These are phyloP conservation scores for Aplysia californica DNA, from an alignment of 1,140 invertebrate genomes.

Conservation along the genomic window DNA sequence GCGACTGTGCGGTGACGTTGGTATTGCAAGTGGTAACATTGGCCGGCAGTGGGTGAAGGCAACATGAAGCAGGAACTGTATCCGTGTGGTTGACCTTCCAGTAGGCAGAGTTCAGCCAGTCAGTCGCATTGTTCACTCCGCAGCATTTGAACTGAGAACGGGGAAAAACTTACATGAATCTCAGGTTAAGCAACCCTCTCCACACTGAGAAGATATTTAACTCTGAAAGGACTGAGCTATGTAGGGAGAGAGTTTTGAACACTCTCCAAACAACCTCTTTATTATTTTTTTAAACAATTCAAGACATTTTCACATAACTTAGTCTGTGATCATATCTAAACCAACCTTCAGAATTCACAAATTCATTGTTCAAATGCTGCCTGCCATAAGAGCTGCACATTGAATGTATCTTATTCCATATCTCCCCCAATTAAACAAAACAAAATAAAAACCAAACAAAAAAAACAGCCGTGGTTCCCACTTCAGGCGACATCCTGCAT, in stretches of 20 bases:
- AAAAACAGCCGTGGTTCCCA: background rate
- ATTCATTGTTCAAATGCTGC: no score
- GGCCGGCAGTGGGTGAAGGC: no score
- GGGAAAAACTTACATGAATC: background rate
- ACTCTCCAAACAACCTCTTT: background rate
- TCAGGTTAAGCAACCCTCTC: background rate
- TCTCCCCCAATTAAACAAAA: background rate
- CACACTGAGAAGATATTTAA: background rate
- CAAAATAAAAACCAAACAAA: background rate
- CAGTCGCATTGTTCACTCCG: constrained; percentile 55
- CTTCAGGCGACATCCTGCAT: background rate
- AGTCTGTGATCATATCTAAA: no score
- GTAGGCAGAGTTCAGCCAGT: constrained; percentile 47
- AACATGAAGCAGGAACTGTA: constrained; percentile 54
- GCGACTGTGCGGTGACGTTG: background rate
- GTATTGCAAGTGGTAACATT: constrained; percentile 5
- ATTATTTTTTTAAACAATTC: background rate
- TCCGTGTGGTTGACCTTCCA: constrained; percentile 41
- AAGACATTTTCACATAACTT: no score
- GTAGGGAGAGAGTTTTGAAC: background rate
- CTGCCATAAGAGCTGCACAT: no score
- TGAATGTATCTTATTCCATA: no score
- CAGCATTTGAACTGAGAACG: constrained; percentile 59
- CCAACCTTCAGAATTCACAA: no score
- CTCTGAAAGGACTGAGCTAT: background rate